A percentile compares a stretch with the other conserved stretches of the same genome.
Evolutionary conservation across 2,113 vertebrate species (phyloP).

Genomic region (Lagenorhynchus albirostris): DNA sequence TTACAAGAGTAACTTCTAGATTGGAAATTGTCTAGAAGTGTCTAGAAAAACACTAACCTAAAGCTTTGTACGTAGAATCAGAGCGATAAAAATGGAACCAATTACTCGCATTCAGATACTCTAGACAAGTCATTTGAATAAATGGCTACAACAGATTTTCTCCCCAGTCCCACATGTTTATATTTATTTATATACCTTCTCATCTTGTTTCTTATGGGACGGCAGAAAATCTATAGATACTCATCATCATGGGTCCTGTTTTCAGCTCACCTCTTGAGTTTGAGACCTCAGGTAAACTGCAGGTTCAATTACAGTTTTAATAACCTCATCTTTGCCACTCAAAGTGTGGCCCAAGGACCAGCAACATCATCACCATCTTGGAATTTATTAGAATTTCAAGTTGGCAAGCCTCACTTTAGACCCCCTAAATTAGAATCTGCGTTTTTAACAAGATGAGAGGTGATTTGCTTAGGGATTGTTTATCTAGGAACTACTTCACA

Average conservation of each 20-base stretch:
- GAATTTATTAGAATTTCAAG: conserved; percentile 28
- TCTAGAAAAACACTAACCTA: neutral
- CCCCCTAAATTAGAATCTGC: neutral
- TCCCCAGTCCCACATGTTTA: neutral
- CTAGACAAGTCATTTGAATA: neutral
- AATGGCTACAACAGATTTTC: neutral
- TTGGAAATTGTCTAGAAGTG: neutral
- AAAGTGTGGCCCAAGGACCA: neutral
- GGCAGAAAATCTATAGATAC: neutral
- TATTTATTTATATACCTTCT: neutral
- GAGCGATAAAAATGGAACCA: neutral
- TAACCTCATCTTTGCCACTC: neutral
- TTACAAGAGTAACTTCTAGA: neutral
- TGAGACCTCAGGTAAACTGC: neutral
- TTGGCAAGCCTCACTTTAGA: neutral
- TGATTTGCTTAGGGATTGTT: neutral
- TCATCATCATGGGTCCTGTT: neutral
- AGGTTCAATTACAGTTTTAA: neutral
- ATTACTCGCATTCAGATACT: neutral
- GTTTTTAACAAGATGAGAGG: neutral
- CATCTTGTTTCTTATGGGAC: neutral
- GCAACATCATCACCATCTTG: neutral
- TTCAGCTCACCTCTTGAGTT: neutral
- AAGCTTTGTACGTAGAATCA: neutral
- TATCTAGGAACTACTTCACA: neutral